Conservation (phyloP, 1,140 invertebrate genomes). For the Pectinophora gossypiella region DNA sequence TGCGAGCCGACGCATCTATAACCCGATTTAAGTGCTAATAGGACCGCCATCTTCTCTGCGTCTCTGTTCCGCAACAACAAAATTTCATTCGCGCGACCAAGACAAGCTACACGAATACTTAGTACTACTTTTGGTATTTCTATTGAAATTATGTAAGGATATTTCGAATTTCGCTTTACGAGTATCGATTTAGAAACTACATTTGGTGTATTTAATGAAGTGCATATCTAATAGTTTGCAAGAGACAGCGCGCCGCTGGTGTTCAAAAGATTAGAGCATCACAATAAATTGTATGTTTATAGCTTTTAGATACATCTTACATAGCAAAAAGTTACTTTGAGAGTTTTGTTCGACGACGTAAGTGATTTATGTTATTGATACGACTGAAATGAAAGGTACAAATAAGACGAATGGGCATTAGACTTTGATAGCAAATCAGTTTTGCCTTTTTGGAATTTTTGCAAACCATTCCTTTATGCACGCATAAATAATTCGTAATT, state of each 20-base stretch:
- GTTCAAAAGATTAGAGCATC: conserved; percentile 51
- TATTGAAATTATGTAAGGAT: too few species aligned
- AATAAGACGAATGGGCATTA: conserved; percentile 26
- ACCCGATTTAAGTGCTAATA: conserved; percentile 5
- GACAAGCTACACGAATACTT: too few species aligned
- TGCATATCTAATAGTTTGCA: conserved; percentile 19
- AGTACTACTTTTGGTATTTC: too few species aligned
- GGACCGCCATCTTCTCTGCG: neutral
- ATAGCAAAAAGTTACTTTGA: conserved; percentile 38
- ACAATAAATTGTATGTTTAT: conserved; percentile 54
- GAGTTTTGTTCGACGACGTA: conserved; percentile 16
- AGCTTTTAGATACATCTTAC: conserved; percentile 31
- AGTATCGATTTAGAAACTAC: conserved; percentile 25
- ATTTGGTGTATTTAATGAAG: conserved; percentile 18
- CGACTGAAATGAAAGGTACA: conserved; percentile 33
- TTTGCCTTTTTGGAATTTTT: neutral
- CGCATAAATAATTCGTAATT: too few species aligned
- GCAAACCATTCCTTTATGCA: too few species aligned
- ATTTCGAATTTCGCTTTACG: conserved; percentile 45
- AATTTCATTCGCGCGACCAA: neutral
- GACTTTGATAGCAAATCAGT: conserved; percentile 8
- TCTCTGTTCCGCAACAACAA: conserved; percentile 12
- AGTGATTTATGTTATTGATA: conserved; percentile 46
- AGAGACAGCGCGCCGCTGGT: conserved; percentile 45
- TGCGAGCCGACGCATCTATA: conserved; percentile 51